Evolutionary conservation across 2,797 vertebrate genomes (phyloP).

Genomic region (Sylvia borin): DNA sequence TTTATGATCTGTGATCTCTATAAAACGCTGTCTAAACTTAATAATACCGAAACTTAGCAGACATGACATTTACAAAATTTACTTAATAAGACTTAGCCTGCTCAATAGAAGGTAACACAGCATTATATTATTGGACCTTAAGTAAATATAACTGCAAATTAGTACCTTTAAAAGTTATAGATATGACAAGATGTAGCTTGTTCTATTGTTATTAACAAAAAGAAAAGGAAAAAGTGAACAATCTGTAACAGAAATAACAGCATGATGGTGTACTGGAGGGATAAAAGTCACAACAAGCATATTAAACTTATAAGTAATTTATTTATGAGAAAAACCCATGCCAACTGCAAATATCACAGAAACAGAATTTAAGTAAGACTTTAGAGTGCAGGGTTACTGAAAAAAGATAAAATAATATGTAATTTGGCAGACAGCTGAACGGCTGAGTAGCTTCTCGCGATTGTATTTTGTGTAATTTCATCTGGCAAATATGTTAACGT

Average conservation of each 20-base stretch:
- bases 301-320: neutral
- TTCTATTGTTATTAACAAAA: neutral
- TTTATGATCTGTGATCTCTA: neutral
- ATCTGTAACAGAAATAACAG: neutral
- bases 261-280: neutral
- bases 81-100: neutral
- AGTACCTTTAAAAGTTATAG: neutral
- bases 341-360: neutral
- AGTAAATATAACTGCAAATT: neutral
- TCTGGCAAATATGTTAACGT: neutral
- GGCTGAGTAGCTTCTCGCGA: neutral
- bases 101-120: neutral
- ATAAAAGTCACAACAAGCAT: neutral
- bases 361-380: neutral
- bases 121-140: neutral
- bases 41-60: neutral
- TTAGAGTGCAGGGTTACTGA: neutral
- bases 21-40: neutral
- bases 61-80: neutral
- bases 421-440: neutral
- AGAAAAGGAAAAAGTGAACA: neutral
- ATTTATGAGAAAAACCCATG: neutral
- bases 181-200: neutral
- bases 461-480: neutral
- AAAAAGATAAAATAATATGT: neutral